A percentile compares a stretch with the other conserved stretches of the same genome.
phyloP scores from a whole-genome alignment of 2,113 vertebrate genomes.

The Hypanus sabinus region DNA sequence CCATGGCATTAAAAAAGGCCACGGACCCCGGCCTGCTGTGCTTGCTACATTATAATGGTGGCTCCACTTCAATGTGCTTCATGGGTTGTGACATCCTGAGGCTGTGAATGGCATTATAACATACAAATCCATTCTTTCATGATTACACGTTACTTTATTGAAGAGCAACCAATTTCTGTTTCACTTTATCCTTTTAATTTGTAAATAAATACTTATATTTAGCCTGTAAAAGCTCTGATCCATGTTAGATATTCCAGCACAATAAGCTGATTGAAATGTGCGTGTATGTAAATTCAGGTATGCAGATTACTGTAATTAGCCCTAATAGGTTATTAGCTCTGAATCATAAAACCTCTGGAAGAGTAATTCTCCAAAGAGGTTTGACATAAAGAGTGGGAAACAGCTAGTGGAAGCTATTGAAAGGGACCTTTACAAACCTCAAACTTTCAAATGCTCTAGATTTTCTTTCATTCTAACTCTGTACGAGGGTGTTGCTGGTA shows the following conservation, averaged over 20 bases:
- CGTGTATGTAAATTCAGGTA: not conserved
- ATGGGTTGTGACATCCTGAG: too few species aligned
- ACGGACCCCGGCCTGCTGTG: too few species aligned
- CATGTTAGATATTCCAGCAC: not conserved
- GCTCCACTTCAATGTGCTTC: too few species aligned
- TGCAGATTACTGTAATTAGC: slow-evolving; percentile 13
- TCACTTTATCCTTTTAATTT: slow-evolving; percentile 13
- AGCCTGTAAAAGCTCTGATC: slow-evolving; percentile 18
- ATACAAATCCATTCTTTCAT: too few species aligned
- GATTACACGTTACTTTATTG: not conserved
- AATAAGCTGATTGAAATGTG: not conserved
- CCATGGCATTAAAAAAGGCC: too few species aligned
- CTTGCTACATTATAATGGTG: too few species aligned
- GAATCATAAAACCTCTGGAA: not conserved
- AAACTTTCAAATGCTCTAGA: not conserved
- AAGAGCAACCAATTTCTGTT: not conserved
- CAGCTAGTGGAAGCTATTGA: not conserved
- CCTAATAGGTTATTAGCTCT: not conserved
- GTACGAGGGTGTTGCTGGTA: not conserved
- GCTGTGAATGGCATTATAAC: too few species aligned
- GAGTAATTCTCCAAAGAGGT: not conserved
- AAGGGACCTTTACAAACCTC: not conserved
- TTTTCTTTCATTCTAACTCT: not conserved
- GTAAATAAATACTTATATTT: slow-evolving; percentile 16
- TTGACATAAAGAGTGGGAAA: not conserved